Evolutionary conservation across 92 coral and sea anemone species (phyloP), one percentile per base, ranked within the genome.

Genomic region (Hydrozoanthus gracilis): DNA sequence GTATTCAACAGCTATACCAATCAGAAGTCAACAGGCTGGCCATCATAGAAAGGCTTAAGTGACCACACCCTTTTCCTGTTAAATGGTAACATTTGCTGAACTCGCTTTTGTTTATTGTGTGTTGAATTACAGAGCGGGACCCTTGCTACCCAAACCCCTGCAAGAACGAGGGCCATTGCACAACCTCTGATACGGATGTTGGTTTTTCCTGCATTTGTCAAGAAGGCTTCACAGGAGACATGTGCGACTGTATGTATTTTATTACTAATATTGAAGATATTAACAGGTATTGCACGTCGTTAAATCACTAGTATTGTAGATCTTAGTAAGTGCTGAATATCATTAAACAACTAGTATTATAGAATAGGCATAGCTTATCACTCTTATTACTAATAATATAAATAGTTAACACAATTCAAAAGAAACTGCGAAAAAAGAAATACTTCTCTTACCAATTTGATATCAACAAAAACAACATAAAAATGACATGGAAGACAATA

Each of bases 101-200:
- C 35, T 15, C 16, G 6, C 52, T 6, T 17, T 39, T 67, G 5
- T 6, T 74, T 61, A 12, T 45, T 10, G 55, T 50, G 17, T 0
- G 18, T 4, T 8, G 3, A 71, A 45, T 73, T 51, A 8, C 92
- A 97, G 99, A 91, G 75, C 93, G 86, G 51, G 92, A 97, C 49
- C 98, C 97, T 11, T 97, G 99, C 39, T 95, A 97, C 58, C 99
- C 99, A 18, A 97, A 92, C 78, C 99, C 99, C 4, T 97, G 99
- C 78, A 92, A 82, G 71, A 95, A 94, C 62, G 95, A 93, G 18
- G 99, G 99, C 5, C 83, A 84, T 50, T 97, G 99, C 76, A 95
- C 98, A 1, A 79, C 89, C 12, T 90, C 98, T 4, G 98, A 95
- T 68, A 82, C 93, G 27, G 99, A 93, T 56, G 91, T 79, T 39